Evolutionary conservation across 2,888 invertebrate genomes (phyloP).

Genomic region (Cerastis rubricosa): DNA sequence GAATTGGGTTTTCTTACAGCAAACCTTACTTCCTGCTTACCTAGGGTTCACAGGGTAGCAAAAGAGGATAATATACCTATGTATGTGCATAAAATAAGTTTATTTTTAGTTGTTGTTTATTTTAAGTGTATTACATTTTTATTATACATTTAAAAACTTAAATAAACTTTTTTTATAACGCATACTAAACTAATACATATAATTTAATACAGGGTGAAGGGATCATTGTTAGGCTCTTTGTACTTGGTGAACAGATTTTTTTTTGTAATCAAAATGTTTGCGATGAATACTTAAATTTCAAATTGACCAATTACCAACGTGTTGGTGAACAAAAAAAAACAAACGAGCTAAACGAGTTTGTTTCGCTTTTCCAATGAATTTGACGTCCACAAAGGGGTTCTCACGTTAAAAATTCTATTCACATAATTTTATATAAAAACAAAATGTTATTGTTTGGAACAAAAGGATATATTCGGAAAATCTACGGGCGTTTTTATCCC

Average conservation of each 20-base stretch:
- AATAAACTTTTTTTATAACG: no score
- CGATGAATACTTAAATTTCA: neutral
- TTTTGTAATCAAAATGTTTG: neutral
- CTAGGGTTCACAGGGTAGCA: no score
- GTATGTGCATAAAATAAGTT: no score
- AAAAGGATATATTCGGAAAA: constrained; percentile 25
- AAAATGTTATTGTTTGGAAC: constrained; percentile 30
- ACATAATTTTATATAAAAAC: constrained; percentile 27
- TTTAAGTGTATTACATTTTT: no score
- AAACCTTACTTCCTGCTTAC: no score
- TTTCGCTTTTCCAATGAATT: constrained; percentile 22
- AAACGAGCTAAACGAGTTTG: constrained; percentile 14
- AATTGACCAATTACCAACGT: constrained; percentile 8
- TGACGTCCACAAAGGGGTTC: constrained; percentile 3
- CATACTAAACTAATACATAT: no score
- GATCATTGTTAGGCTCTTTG: neutral
- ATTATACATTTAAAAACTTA: no score
- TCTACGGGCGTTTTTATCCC: constrained; percentile 35
- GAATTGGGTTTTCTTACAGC: no score
- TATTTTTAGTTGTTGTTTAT: no score
- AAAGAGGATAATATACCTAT: no score
- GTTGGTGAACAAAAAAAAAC: neutral
- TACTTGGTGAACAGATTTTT: neutral
- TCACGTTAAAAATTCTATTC: constrained; percentile 23
- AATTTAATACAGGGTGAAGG: no score